These are phyloP conservation scores for Lates calcarifer DNA, from an alignment of 2,113 vertebrate species.

Conservation along the genomic window DNA sequence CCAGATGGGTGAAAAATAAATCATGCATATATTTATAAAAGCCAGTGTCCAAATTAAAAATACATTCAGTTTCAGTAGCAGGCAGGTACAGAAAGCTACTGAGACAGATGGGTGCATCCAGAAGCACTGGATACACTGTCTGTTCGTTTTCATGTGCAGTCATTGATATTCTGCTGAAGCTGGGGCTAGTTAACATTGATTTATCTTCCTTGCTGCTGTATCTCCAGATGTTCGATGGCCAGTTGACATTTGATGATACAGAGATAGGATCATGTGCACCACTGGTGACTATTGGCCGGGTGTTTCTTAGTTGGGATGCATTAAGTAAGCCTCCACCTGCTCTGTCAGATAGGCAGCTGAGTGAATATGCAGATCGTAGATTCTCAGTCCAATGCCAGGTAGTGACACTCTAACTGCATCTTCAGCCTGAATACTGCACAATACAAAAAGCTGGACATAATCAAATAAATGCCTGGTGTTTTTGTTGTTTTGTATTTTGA, in stretches of 20 bases:
- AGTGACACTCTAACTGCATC: constrained; percentile 50
- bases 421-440: constrained; percentile 26
- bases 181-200: constrained; percentile 68
- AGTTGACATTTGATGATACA: constrained; percentile 73
- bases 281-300: constrained; percentile 26
- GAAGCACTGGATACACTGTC: constrained; percentile 6
- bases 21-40: constrained; percentile 45
- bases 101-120: constrained; percentile 42
- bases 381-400: constrained; percentile 61
- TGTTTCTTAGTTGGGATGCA: constrained; percentile 58
- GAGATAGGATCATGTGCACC: constrained; percentile 53
- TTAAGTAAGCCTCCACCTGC: constrained; percentile 71
- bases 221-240: constrained; percentile 55
- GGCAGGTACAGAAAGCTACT: constrained; percentile 24
- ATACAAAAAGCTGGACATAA: constrained; percentile 4
- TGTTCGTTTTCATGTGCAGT: constrained; percentile 42
- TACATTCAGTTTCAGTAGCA: constrained; percentile 27
- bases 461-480: neutral
- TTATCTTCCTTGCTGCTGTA: constrained; percentile 37
- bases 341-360: constrained; percentile 41
- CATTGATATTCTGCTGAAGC: constrained; percentile 51
- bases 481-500: neutral
- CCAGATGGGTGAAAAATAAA: constrained; percentile 48
- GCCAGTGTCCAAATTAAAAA: constrained; percentile 60
- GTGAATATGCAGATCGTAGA: constrained; percentile 66